Evolutionary conservation across 2,797 vertebrate genomes (phyloP), one percentile per base, ranked within the genome.

Genomic region (Huso huso): DNA sequence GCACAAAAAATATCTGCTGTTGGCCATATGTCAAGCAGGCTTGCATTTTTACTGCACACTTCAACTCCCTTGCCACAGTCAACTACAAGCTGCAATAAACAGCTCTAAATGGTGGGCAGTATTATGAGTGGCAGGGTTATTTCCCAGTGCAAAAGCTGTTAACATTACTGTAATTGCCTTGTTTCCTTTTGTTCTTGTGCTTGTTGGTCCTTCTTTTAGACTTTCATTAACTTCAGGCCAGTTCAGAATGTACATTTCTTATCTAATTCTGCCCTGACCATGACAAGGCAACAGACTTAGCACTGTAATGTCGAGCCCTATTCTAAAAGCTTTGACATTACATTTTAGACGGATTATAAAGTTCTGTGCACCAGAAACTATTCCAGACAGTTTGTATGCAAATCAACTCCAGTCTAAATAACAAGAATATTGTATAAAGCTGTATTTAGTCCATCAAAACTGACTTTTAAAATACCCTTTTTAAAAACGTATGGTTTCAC

Each of bases 11-110:
- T 65, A 72, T 49, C 13, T 15, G 49, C 51, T 66, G 65, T 65
- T 66, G 61, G 51, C 62, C 62, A 70, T 67, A 71, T 64, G 71
- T 70, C 68, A 70, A 69, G 64, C 49, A 60, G 53, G 58, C 66
- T 64, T 48, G n/a, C 58, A 65, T 70, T 70, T 69, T 62, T 15
- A 55, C 23, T 50, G 55, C 66, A 68, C 55, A 57, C 51, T 58
- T 9, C 9, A 55, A 69, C 65, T 59, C 63, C 48, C 57, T 59
- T n/a, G 64, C 66, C 63, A 61, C 63, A 15, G 48, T 62, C 23
- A 53, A 37, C 23, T 37, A 37, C 23, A 37, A 37, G 51, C 5
- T 66, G 61, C 49, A 70, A 61, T 68, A 53, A 53, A 72, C 15
- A 48, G 57, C 64, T 61, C 50, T 61, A 65, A 72, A 63, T 49